Evolutionary conservation across 2,797 vertebrate genomes (phyloP).

Genomic region (Xerus rutilus): DNA sequence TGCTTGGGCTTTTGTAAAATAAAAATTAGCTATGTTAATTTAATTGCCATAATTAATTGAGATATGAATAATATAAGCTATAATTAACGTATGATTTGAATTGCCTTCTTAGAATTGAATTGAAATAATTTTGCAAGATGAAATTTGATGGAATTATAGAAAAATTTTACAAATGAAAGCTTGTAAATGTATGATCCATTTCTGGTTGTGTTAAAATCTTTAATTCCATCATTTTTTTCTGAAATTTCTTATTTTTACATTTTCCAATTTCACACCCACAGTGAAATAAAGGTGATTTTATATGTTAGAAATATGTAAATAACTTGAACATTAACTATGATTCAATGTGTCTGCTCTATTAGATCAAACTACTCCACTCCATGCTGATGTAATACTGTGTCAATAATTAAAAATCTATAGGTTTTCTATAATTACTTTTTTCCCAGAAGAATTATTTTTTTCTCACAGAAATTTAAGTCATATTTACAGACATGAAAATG

Average conservation of each 20-base stretch:
- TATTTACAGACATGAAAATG: not conserved
- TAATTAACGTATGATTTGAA: not conserved
- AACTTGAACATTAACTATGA: not conserved
- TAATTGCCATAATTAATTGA: not conserved
- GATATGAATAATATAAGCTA: not conserved
- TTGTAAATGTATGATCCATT: not conserved
- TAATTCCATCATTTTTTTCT: not conserved
- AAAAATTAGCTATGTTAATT: not conserved
- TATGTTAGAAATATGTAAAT: not conserved
- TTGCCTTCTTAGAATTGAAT: not conserved
- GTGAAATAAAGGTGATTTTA: not conserved
- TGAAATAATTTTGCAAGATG: not conserved
- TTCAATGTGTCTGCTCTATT: not conserved
- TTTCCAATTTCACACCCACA: not conserved
- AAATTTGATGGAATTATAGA: not conserved
- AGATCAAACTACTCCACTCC: not conserved
- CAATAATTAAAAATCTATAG: not conserved
- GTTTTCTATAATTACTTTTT: not conserved
- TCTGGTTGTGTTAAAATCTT: not conserved
- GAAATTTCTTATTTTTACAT: not conserved
- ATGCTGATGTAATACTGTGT: not conserved
- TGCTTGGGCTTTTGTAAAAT: not conserved
- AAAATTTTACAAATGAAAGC: not conserved
- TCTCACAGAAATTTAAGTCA: not conserved
- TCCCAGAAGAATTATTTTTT: not conserved